Evolutionary conservation across 1,140 invertebrate genomes (phyloP).

Genomic region (Harpegnathos saltator): DNA sequence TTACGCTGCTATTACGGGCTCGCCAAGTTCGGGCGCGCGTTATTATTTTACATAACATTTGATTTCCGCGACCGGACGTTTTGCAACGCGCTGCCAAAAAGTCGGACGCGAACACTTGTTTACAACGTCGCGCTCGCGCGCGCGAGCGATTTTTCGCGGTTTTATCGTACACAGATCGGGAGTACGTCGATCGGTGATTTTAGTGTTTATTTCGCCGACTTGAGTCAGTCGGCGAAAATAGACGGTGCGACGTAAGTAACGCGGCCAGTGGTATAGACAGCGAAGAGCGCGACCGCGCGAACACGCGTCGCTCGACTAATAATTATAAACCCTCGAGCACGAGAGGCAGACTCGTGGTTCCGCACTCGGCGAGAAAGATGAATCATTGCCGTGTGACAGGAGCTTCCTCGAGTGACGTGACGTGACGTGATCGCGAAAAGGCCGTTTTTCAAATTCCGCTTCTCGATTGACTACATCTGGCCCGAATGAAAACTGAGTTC

Average conservation of each 20-base stretch:
- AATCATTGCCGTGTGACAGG: conserved; percentile 44
- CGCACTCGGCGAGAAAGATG: conserved; percentile 19
- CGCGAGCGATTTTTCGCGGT: not conserved
- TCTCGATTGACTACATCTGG: not conserved
- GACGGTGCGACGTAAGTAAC: conserved; percentile 54
- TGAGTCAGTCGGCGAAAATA: conserved; percentile 75
- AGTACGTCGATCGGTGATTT: conserved; percentile 59
- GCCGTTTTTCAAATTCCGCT: not conserved
- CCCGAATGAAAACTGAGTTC: not conserved
- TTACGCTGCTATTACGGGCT: conserved; percentile 7
- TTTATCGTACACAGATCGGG: conserved; percentile 55
- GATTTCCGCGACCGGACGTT: conserved; percentile 10
- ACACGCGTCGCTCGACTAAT: conserved; percentile 63
- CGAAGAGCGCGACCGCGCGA: conserved; percentile 61
- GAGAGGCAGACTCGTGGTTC: not conserved
- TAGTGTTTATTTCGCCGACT: conserved; percentile 50
- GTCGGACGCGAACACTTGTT: conserved; percentile 30
- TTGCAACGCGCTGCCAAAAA: conserved; percentile 34
- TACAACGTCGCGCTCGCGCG: not conserved
- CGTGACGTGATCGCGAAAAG: not conserved
- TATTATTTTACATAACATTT: conserved; percentile 32
- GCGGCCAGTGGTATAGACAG: conserved; percentile 66
- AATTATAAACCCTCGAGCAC: conserved; percentile 70
- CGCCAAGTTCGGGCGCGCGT: not conserved
- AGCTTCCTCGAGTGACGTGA: not conserved